These are phyloP conservation scores for Varroa destructor DNA, from an alignment of 1,140 invertebrate species.

Conservation along the genomic window DNA sequence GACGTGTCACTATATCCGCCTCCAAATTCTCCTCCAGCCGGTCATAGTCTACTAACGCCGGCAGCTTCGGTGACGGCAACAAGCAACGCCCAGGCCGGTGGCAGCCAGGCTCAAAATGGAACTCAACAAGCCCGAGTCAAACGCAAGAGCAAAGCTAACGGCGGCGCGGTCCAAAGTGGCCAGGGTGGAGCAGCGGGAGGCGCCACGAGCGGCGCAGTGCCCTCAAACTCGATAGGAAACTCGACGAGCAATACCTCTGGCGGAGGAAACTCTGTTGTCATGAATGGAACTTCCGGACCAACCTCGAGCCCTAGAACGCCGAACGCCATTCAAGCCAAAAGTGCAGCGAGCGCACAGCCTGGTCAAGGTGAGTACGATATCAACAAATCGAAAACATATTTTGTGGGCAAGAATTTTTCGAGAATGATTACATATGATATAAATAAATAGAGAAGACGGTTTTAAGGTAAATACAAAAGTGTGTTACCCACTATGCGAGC, in stretches of 20 bases:
- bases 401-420: too few relatives aligned
- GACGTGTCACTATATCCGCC: conserved; percentile 35
- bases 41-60: background rate
- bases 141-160: conserved; percentile 4
- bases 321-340: conserved; percentile 8
- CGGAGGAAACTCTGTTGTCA: background rate
- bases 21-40: background rate
- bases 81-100: background rate
- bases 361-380: too few relatives aligned
- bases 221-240: background rate
- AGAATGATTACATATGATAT: too few relatives aligned
- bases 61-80: background rate
- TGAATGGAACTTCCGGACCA: too few relatives aligned
- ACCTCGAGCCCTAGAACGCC: background rate
- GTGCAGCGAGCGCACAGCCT: background rate
- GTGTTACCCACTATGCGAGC: too few relatives aligned
- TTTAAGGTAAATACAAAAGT: too few relatives aligned
- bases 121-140: conserved; percentile 3
- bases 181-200: background rate
- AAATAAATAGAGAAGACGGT: too few relatives aligned
- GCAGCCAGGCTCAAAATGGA: background rate
- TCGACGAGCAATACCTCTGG: conserved; percentile 20
- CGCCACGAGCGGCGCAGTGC: background rate
- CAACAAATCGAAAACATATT: too few relatives aligned
- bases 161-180: background rate